Conservation (phyloP, 2,797 vertebrate species). For the Babyrousa celebensis region DNA sequence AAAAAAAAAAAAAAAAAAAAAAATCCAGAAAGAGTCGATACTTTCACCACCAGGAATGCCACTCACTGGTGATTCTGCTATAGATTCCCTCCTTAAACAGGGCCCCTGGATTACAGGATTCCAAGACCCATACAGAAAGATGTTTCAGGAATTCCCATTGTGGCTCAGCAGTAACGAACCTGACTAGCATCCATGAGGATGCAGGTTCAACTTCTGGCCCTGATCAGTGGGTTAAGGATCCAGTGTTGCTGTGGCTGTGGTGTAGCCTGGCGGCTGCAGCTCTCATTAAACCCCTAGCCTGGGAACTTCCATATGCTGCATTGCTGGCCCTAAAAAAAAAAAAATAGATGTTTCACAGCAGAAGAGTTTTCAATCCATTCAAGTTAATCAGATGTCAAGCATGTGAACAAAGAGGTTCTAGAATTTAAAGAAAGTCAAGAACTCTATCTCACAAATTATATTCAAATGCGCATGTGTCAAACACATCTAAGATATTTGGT, state of each 20-base stretch:
- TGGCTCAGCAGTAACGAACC: too few relatives aligned
- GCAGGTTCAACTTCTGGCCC: too few relatives aligned
- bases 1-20: too few relatives aligned
- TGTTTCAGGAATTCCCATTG: not conserved
- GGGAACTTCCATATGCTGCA: too few relatives aligned
- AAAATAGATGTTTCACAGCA: not conserved
- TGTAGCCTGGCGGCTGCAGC: too few relatives aligned
- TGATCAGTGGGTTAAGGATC: too few relatives aligned
- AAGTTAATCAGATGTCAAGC: conserved; percentile 29
- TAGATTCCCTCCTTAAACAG: not conserved
- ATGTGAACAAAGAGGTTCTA: conserved; percentile 52
- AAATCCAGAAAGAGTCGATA: not conserved
- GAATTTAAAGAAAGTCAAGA: conserved; percentile 29
- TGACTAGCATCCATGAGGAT: too few relatives aligned
- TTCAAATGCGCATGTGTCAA: conserved; percentile 40
- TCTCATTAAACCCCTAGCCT: too few relatives aligned
- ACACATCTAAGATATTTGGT: not conserved
- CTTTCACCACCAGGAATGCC: not conserved
- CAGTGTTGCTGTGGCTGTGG: too few relatives aligned
- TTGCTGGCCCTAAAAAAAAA: too few relatives aligned
- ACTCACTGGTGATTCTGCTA: not conserved
- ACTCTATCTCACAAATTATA: conserved; percentile 14
- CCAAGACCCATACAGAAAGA: not conserved
- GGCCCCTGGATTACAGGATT: not conserved
- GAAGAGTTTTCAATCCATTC: not conserved